Evolutionary conservation across 2,797 vertebrate species (phyloP).

Genomic region (Pseudopleuronectes americanus): DNA sequence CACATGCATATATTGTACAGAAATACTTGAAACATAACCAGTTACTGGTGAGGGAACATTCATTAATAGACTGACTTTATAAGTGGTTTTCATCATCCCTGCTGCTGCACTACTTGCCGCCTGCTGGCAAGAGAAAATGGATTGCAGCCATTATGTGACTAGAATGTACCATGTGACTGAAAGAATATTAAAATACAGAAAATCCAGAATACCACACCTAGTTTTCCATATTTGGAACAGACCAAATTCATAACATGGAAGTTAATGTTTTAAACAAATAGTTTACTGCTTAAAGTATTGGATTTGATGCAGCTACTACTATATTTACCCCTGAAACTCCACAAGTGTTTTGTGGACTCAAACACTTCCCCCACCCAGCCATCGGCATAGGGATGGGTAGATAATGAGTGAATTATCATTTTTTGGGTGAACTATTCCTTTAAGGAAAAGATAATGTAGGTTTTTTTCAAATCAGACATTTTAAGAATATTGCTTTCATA

Average conservation of each 20-base stretch:
- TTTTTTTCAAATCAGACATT: background rate
- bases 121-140: constrained; percentile 5
- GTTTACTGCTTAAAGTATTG: background rate
- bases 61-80: constrained; percentile 31
- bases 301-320: too few species aligned
- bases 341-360: too few species aligned
- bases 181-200: background rate
- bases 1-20: background rate
- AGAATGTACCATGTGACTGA: background rate
- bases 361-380: too few species aligned
- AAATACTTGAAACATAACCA: constrained; percentile 2
- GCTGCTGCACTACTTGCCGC: constrained; percentile 3
- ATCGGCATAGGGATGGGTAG: too few species aligned
- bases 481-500: background rate
- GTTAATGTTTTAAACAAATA: background rate
- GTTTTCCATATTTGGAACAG: constrained; percentile 9
- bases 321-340: too few species aligned
- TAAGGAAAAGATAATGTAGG: background rate
- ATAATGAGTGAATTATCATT: too few species aligned
- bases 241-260: background rate
- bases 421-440: too few species aligned
- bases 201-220: background rate
- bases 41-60: background rate
- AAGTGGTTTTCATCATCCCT: constrained; percentile 7
- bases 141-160: constrained; percentile 18